Conservation (phyloP, 2,797 vertebrate species). For the Pitangus sulphuratus region DNA sequence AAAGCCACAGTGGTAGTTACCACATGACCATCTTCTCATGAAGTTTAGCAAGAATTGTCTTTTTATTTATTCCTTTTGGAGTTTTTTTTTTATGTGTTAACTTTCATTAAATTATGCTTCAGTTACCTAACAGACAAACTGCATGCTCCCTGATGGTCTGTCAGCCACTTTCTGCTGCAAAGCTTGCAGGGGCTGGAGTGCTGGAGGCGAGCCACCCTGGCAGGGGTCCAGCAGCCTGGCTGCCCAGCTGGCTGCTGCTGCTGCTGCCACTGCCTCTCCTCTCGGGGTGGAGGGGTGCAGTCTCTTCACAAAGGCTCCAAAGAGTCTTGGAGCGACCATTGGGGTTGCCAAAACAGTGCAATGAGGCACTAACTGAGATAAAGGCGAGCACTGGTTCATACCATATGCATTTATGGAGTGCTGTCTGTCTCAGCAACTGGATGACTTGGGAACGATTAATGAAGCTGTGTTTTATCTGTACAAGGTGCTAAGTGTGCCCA, state of each 20-base stretch:
- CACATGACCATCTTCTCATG: not conserved
- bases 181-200: not conserved
- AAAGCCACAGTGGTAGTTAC: not conserved
- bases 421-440: not conserved
- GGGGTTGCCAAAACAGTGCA: not conserved
- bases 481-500: not conserved
- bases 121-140: slow-evolving; percentile 8
- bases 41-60: not conserved
- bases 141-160: slow-evolving; percentile 17
- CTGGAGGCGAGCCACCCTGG: slow-evolving; percentile 54
- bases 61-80: not conserved
- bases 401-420: not conserved
- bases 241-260: slow-evolving; percentile 4
- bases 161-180: slow-evolving; percentile 20
- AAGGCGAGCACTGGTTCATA: not conserved
- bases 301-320: slow-evolving; percentile 39
- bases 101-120: not conserved
- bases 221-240: not conserved
- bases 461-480: not conserved
- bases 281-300: accelerated
- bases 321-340: not conserved
- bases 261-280: accelerated
- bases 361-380: not conserved
- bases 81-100: not conserved
- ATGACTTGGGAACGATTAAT: not conserved